These are phyloP conservation scores for Eupithecia abbreviata DNA, from an alignment of 2,888 invertebrate species.

Conservation along the genomic window DNA sequence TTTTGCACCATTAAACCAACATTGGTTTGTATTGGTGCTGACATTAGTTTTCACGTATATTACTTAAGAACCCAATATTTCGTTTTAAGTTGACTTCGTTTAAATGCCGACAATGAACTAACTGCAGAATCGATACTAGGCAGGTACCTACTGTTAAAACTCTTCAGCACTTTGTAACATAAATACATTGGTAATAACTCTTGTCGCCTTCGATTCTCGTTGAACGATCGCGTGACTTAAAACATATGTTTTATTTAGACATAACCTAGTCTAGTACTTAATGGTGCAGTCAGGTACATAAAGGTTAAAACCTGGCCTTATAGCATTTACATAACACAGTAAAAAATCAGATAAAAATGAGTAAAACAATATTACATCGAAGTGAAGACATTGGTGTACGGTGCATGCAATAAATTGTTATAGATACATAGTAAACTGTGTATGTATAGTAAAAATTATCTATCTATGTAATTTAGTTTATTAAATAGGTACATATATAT, in stretches of 20 bases:
- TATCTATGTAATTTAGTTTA: too few species aligned
- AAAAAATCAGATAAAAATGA: neutral
- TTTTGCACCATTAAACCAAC: too few species aligned
- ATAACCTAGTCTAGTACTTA: slow-evolving; percentile 42
- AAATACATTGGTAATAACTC: slow-evolving; percentile 7
- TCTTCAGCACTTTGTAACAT: slow-evolving; percentile 7
- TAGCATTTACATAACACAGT: neutral
- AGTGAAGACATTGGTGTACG: neutral
- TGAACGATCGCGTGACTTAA: slow-evolving; percentile 54
- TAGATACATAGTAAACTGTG: too few species aligned
- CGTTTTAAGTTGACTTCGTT: too few species aligned
- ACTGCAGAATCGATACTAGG: neutral
- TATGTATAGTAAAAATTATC: too few species aligned
- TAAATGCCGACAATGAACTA: neutral
- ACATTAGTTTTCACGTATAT: too few species aligned
- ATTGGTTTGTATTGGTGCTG: too few species aligned
- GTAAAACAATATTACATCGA: neutral
- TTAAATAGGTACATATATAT: too few species aligned
- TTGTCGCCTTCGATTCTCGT: slow-evolving; percentile 20
- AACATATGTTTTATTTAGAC: slow-evolving; percentile 60
- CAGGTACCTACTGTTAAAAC: neutral
- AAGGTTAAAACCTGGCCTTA: neutral
- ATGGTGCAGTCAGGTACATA: slow-evolving; percentile 28
- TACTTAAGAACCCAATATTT: too few species aligned
- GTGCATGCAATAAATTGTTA: too few species aligned